Conservation (phyloP, 2,113 vertebrate species). For the Hiodon tergisus region DNA sequence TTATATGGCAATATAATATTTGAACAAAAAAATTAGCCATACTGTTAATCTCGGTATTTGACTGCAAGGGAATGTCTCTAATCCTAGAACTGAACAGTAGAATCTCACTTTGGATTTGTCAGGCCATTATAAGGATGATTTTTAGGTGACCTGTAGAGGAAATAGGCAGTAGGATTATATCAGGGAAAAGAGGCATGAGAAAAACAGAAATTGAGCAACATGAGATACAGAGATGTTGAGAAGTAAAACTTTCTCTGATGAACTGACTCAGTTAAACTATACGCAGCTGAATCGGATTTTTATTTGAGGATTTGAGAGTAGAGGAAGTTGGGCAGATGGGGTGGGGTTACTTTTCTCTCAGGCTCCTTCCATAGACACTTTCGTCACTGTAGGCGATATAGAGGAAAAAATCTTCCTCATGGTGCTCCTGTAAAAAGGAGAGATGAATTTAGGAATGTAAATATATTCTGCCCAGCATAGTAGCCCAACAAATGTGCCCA, state of each 20-base stretch:
- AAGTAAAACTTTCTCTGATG: conserved; percentile 39
- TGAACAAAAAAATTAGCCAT: not conserved
- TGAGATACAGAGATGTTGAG: not conserved
- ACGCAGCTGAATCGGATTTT: conserved; percentile 60
- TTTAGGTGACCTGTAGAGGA: not conserved
- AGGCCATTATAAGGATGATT: not conserved
- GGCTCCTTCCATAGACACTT: conserved; percentile 82
- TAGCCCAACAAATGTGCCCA: too few relatives aligned
- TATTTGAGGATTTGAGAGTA: conserved; percentile 37
- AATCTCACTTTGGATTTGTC: not conserved
- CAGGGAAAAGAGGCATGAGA: not conserved
- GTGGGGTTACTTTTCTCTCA: conserved; percentile 59
- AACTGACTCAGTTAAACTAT: conserved; percentile 55
- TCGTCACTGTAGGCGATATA: conserved; percentile 94
- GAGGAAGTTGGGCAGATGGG: conserved; percentile 23
- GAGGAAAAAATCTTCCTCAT: conserved; percentile 91
- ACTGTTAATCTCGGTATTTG: not conserved
- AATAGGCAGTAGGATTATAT: not conserved
- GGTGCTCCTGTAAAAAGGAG: conserved; percentile 70
- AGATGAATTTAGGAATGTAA: not conserved
- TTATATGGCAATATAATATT: not conserved
- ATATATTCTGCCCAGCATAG: not conserved
- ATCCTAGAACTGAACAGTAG: not conserved
- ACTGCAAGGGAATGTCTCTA: not conserved
- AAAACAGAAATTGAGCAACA: not conserved